Evolutionary conservation across 2,797 vertebrate genomes (phyloP).

Genomic region (Brachyalestes nurse): DNA sequence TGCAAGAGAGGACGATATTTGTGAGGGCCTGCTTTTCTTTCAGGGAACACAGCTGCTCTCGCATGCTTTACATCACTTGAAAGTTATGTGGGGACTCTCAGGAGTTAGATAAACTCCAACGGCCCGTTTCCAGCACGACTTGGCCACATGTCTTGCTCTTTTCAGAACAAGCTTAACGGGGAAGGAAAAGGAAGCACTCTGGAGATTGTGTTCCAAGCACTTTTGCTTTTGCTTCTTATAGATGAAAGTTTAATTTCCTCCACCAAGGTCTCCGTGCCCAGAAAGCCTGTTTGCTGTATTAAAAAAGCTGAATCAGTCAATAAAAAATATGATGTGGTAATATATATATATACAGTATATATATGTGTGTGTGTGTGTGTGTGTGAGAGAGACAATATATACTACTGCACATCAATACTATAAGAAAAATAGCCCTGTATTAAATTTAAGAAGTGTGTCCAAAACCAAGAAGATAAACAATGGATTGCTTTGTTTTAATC

Average conservation of each 20-base stretch:
- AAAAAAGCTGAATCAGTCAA: background rate
- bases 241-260: conserved; percentile 48
- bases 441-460: too few relatives aligned
- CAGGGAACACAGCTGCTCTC: conserved; percentile 73
- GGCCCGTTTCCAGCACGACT: conserved; percentile 51
- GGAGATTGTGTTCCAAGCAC: conserved; percentile 23
- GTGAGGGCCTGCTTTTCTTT: conserved; percentile 47
- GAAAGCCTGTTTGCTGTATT: conserved; percentile 21
- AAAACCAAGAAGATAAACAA: too few relatives aligned
- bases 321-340: background rate
- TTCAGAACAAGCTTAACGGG: conserved; percentile 34
- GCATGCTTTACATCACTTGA: conserved; percentile 77
- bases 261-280: conserved; percentile 1
- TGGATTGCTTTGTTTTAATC: background rate
- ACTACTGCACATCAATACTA: too few relatives aligned
- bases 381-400: too few relatives aligned
- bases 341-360: too few relatives aligned
- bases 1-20: conserved; percentile 52
- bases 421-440: too few relatives aligned
- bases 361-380: too few relatives aligned
- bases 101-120: conserved; percentile 72
- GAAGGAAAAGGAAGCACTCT: conserved; percentile 3
- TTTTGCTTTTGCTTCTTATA: conserved; percentile 29
- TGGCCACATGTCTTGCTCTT: conserved; percentile 43
- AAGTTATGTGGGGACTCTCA: conserved; percentile 77